Base-by-base conservation (phyloP, 2,888 invertebrate genomes). In the Plagodis pulveraria region DNA sequence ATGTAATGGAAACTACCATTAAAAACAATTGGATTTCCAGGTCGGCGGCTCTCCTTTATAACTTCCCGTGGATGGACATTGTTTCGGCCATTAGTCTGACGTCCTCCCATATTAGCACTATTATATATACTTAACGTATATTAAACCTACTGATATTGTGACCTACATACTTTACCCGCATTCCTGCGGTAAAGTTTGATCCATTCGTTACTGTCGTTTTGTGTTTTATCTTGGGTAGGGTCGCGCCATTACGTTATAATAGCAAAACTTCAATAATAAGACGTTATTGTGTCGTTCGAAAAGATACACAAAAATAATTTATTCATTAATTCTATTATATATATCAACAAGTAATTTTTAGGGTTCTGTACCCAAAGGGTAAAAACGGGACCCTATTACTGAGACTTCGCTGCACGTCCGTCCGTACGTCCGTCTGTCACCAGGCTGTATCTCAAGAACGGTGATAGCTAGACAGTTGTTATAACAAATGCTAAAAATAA, bases 61-160 rank as follows among this genome's bases (percentile, higher is more conserved):
- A 68, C 56, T 68, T 64, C 51, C 59, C 51, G 32, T 41, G 46
- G 56, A 55, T 59, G 58, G 53, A 64, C 65, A 67, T 67, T 62
- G 68, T 69, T 71, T 69, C 58, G 63, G 22, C 56, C 63, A 63
- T 68, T 69, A 71, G 64, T 67, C 60, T 62, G 63, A 63, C 66
- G 63, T 63, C 64, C 62, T 56, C 56, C 50, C 63, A 62, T 63
- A 51, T 67, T 40, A 55, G 58, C 50, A 46, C 59, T 64, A 66
- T 65, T 63, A 58, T 51, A 40, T 40, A 22, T 22, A 22, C 22
- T 22, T 22, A 40, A 40, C 40, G 10, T 40, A 40, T 40, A 40
- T 8, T 7, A 36, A 10, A 44, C 62, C 62, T 56, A 48, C 62
- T 63, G 63, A 66, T 65, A 58, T 52, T 65, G 65, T 63, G 63